Percentiles rank a stretch among this genome's conserved stretches.
phyloP scores from a whole-genome alignment of 2,797 vertebrate species.

The Rousettus madagascariensis region DNA sequence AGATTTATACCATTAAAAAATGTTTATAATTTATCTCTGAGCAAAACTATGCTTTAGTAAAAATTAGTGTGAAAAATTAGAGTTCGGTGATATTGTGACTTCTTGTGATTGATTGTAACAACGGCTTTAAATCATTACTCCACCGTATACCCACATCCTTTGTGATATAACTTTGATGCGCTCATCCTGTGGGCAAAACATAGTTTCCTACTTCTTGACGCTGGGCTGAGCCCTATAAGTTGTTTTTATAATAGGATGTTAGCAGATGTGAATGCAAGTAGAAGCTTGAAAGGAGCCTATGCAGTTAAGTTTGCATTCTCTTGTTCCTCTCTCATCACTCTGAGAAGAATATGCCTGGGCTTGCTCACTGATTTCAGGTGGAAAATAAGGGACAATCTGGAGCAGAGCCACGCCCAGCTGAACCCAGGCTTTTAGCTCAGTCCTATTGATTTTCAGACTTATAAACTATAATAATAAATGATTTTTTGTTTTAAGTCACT shows the following conservation, averaged over 20 bases:
- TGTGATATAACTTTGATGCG: not conserved
- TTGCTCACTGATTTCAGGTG: not conserved
- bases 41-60: not conserved
- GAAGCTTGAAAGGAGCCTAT: not conserved
- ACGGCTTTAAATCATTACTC: not conserved
- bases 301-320: not conserved
- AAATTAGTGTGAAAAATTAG: not conserved
- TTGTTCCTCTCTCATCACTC: not conserved
- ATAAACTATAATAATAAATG: not conserved
- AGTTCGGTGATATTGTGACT: not conserved
- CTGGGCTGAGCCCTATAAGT: not conserved
- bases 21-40: conserved; percentile 26
- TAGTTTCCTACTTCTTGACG: not conserved
- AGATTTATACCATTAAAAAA: not conserved
- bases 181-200: not conserved
- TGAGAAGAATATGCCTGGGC: not conserved
- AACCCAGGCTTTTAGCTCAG: not conserved
- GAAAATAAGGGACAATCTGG: not conserved
- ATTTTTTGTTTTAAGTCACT: not conserved
- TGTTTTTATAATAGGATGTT: not conserved
- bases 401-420: not conserved
- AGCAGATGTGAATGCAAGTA: not conserved
- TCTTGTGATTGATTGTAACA: not conserved
- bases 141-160: not conserved
- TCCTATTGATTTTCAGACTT: not conserved